phyloP scores from a whole-genome alignment of 2,888 invertebrate species.

The Dexiosoma caninum region DNA sequence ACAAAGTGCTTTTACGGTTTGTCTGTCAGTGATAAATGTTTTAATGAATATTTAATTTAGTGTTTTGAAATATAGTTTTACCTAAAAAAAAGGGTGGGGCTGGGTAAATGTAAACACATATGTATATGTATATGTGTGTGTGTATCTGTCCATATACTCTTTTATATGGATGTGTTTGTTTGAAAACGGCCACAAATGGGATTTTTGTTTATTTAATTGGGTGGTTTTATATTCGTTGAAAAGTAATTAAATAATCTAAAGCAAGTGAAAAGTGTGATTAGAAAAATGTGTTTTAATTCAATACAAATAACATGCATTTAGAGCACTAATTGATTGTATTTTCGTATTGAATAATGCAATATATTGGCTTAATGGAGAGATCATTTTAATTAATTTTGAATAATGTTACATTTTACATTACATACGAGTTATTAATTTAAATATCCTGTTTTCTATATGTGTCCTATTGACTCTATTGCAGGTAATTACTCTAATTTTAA shows the following conservation, averaged over 20 bases:
- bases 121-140: not conserved
- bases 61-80: not conserved
- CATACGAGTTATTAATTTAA: no score
- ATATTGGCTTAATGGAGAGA: no score
- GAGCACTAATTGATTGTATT: no score
- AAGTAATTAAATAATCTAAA: not conserved
- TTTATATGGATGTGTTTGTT: not conserved
- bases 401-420: no score
- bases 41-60: slow-evolving; percentile 45
- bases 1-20: not conserved
- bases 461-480: no score
- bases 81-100: not conserved
- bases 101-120: no score
- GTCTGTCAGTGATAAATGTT: slow-evolving; percentile 44
- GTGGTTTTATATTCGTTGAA: not conserved
- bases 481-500: no score
- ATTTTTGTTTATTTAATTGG: not conserved
- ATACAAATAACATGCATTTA: no score
- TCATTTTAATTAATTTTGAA: not conserved
- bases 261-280: not conserved
- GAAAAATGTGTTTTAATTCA: not conserved
- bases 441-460: no score
- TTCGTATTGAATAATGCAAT: no score
- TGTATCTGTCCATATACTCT: not conserved
- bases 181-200: not conserved